Conservation (phyloP, 1,140 invertebrate genomes). For the Vanessa tameamea region DNA sequence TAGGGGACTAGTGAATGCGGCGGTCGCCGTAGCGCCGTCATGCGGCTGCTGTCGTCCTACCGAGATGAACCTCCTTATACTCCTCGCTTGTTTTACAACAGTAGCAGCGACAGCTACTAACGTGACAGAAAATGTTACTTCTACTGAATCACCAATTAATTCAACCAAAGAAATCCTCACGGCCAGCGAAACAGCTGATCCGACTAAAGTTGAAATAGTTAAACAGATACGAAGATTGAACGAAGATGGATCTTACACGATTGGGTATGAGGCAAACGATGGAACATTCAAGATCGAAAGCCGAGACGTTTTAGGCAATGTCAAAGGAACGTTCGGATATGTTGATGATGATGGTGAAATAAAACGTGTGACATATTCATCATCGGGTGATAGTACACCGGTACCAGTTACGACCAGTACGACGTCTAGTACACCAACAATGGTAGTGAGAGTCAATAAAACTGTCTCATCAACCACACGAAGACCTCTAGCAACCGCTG, state of each 20-base stretch:
- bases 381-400: constrained; percentile 79
- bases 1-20: constrained; percentile 60
- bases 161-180: constrained; percentile 78
- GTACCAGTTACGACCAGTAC: constrained; percentile 73
- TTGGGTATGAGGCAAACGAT: constrained; percentile 91
- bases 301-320: constrained; percentile 88
- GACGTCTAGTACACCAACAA: constrained; percentile 69
- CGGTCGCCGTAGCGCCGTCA: constrained; percentile 68
- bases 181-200: constrained; percentile 81
- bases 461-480: constrained; percentile 75
- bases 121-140: constrained; percentile 73
- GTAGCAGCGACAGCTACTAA: constrained; percentile 80
- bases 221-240: constrained; percentile 91
- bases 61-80: constrained; percentile 67
- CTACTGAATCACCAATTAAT: constrained; percentile 48
- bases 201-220: constrained; percentile 82
- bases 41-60: constrained; percentile 62
- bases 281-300: constrained; percentile 93
- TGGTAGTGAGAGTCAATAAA: constrained; percentile 73
- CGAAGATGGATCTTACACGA: constrained; percentile 91
- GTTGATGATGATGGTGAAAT: constrained; percentile 90
- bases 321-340: constrained; percentile 93
- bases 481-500: constrained; percentile 71
- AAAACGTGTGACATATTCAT: constrained; percentile 91
- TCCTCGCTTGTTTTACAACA: constrained; percentile 54